These are phyloP conservation scores for Lasioglossum oenotherae DNA, from an alignment of 2,888 invertebrate species.

Conservation along the genomic window DNA sequence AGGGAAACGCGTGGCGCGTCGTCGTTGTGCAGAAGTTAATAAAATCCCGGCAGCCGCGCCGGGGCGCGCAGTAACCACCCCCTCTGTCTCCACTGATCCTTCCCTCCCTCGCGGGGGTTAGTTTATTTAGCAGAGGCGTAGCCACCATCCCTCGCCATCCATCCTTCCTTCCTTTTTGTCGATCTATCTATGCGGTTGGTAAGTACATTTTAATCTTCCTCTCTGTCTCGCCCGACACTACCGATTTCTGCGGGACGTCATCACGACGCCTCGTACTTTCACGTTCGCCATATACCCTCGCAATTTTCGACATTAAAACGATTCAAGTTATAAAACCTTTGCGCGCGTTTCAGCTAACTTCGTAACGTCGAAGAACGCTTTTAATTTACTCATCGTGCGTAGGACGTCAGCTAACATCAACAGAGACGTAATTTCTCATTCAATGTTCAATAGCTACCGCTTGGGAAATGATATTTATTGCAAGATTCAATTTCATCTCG, in stretches of 20 bases:
- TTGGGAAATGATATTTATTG: not conserved
- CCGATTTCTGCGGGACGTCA: constrained; percentile 2
- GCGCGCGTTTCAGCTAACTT: not conserved
- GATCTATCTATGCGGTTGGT: constrained; percentile 61
- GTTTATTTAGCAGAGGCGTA: constrained; percentile 84
- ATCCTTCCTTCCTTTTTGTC: constrained; percentile 61
- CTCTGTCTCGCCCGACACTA: constrained; percentile 39
- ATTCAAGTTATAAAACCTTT: not conserved
- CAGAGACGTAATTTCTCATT: not conserved
- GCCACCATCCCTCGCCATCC: constrained; percentile 70
- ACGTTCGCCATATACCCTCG: not conserved
- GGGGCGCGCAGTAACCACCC: constrained; percentile 71
- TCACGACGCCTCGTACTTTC: not conserved
- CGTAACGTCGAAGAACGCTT: not conserved
- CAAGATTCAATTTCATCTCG: not conserved
- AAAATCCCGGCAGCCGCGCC: constrained; percentile 82
- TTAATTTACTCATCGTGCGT: not conserved
- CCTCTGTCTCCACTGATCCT: constrained; percentile 57
- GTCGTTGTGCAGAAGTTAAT: constrained; percentile 83
- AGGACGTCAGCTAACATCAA: not conserved
- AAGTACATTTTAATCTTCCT: constrained; percentile 47
- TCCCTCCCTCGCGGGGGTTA: constrained; percentile 71
- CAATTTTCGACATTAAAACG: not conserved
- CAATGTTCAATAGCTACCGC: not conserved
- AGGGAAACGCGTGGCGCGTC: constrained; percentile 70